phyloP scores from a whole-genome alignment of 2,888 invertebrate genomes.

The Drosophila subsilvestris region DNA sequence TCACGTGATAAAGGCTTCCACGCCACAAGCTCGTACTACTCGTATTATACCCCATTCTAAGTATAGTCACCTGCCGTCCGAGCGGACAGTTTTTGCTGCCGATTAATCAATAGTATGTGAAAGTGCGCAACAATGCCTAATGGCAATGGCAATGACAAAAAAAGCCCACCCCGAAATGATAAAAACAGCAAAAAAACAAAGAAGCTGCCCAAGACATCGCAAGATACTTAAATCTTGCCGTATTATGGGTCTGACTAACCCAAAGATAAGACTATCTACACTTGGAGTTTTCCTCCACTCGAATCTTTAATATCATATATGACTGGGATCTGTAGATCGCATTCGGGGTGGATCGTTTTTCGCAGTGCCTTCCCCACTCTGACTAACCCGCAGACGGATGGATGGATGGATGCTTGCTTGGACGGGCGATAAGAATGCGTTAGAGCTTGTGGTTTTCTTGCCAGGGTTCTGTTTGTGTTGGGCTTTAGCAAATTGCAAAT shows the following conservation, averaged over 20 bases:
- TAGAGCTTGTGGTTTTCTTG: slow-evolving; percentile 23
- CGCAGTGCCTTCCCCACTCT: neutral
- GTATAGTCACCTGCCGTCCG: neutral
- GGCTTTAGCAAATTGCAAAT: slow-evolving; percentile 47
- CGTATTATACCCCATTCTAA: neutral
- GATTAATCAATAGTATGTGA: slow-evolving; percentile 33
- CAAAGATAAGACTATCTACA: slow-evolving; percentile 24
- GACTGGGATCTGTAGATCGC: neutral
- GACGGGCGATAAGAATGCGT: slow-evolving; percentile 29
- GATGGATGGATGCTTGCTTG: neutral
- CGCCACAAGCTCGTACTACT: neutral
- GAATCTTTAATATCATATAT: neutral
- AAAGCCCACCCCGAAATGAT: slow-evolving; percentile 4
- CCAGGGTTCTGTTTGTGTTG: slow-evolving; percentile 22
- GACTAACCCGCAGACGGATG: neutral
- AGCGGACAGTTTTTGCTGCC: neutral
- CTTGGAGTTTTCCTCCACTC: neutral
- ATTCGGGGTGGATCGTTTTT: neutral
- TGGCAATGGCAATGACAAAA: slow-evolving; percentile 20
- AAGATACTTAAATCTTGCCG: slow-evolving; percentile 17
- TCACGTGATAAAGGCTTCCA: slow-evolving; percentile 22
- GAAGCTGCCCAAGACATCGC: slow-evolving; percentile 25
- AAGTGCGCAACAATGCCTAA: slow-evolving; percentile 14
- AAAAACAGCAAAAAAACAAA: slow-evolving; percentile 11
- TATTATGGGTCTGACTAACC: slow-evolving; percentile 32